Percentiles rank a stretch among this genome's conserved stretches.
These are phyloP conservation scores for Platysternon megacephalum DNA, from an alignment of 2,113 vertebrate species.

Conservation along the genomic window DNA sequence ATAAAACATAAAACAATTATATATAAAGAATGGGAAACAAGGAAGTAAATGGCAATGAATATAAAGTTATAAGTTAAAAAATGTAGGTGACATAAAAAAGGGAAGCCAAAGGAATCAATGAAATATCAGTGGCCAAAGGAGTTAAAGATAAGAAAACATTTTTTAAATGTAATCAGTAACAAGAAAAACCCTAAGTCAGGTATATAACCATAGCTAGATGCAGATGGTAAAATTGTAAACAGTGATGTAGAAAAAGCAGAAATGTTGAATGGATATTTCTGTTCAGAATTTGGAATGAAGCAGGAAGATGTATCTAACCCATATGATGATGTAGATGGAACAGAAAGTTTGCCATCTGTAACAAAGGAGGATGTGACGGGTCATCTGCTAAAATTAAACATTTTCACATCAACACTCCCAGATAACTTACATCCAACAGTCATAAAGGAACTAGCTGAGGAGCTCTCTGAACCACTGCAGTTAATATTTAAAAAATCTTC, in stretches of 20 bases:
- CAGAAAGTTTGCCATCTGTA: not conserved
- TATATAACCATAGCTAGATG: not conserved
- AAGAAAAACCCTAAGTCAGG: not conserved
- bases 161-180: not conserved
- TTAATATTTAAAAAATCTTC: not conserved
- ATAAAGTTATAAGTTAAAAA: not conserved
- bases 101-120: not conserved
- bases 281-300: not conserved
- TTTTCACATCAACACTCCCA: not conserved
- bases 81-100: not conserved
- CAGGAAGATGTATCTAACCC: not conserved
- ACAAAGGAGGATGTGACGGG: not conserved
- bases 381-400: not conserved
- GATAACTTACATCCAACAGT: not conserved
- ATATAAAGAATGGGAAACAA: not conserved
- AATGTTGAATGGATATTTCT: not conserved
- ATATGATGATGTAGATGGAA: not conserved
- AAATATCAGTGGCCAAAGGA: not conserved
- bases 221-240: not conserved
- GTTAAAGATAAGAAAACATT: not conserved
- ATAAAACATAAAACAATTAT: not conserved
- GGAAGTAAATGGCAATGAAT: not conserved
- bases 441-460: not conserved
- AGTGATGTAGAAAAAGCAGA: not conserved
- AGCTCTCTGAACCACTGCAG: not conserved